phyloP scores from a whole-genome alignment of 2,797 vertebrate species.

The Amazona finschi region DNA sequence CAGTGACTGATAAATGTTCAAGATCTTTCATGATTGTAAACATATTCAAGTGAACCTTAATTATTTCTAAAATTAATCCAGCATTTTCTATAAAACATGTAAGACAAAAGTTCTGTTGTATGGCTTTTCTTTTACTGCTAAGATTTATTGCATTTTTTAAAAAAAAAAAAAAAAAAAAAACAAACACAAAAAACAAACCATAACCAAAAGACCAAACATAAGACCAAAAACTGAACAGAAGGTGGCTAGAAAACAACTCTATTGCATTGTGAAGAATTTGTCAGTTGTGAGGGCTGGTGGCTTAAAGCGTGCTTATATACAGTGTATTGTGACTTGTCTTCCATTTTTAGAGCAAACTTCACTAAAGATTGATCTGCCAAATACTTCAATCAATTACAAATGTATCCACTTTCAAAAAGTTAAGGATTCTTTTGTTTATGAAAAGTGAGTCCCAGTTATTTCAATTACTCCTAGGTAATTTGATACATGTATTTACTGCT shows the following conservation, averaged over 20 bases:
- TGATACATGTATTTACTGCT: rapidly evolving
- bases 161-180: not conserved
- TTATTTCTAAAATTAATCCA: slow-evolving; percentile 4
- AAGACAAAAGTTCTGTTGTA: not conserved
- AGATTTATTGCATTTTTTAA: not conserved
- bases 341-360: not conserved
- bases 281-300: not conserved
- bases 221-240: not conserved
- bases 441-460: not conserved
- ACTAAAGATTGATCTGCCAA: not conserved
- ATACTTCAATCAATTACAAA: not conserved
- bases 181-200: too few species aligned
- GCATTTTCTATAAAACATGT: slow-evolving; percentile 13
- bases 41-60: slow-evolving; percentile 42
- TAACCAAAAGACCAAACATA: not conserved
- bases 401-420: not conserved
- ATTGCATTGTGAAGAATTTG: not conserved
- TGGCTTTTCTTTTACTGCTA: not conserved
- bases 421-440: not conserved
- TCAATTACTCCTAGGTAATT: not conserved
- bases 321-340: not conserved
- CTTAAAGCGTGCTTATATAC: not conserved
- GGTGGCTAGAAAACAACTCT: not conserved
- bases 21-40: not conserved
- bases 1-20: not conserved